Evolutionary conservation across 2,113 vertebrate genomes (phyloP).

Genomic region (Prietella phreatophila): DNA sequence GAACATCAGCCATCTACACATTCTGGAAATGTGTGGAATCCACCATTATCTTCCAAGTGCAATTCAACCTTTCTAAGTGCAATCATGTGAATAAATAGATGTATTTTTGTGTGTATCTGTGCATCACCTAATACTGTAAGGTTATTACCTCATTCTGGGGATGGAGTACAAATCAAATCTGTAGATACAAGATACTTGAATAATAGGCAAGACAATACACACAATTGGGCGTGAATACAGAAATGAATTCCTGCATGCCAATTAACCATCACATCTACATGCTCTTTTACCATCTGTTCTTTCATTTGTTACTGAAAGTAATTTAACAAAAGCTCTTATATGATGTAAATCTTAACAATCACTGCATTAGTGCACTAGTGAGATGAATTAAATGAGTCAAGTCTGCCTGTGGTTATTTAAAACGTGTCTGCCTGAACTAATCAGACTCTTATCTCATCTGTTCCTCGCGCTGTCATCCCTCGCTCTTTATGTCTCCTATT

Average conservation of each 20-base stretch:
- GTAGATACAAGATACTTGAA: background rate
- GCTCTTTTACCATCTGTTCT: background rate
- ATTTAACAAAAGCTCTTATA: background rate
- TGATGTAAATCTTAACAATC: background rate
- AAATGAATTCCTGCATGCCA: background rate
- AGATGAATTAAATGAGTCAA: background rate
- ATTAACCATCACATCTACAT: background rate
- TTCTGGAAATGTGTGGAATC: too few relatives aligned
- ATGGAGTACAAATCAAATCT: background rate
- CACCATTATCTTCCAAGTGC: background rate
- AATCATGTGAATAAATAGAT: background rate
- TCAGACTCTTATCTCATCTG: slow-evolving; percentile 1
- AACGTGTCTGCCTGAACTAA: background rate
- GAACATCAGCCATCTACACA: background rate
- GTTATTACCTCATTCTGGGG: too few relatives aligned
- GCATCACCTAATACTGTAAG: background rate
- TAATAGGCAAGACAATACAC: background rate
- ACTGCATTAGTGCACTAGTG: background rate
- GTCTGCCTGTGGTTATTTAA: slow-evolving; percentile 17
- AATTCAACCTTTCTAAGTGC: background rate
- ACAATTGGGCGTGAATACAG: background rate
- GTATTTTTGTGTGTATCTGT: background rate
- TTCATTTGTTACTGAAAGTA: background rate
- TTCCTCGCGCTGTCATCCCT: background rate
- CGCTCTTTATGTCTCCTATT: background rate